These are phyloP conservation scores for Hydroisotoma schaefferi DNA, from an alignment of 2,888 invertebrate species.

Conservation along the genomic window DNA sequence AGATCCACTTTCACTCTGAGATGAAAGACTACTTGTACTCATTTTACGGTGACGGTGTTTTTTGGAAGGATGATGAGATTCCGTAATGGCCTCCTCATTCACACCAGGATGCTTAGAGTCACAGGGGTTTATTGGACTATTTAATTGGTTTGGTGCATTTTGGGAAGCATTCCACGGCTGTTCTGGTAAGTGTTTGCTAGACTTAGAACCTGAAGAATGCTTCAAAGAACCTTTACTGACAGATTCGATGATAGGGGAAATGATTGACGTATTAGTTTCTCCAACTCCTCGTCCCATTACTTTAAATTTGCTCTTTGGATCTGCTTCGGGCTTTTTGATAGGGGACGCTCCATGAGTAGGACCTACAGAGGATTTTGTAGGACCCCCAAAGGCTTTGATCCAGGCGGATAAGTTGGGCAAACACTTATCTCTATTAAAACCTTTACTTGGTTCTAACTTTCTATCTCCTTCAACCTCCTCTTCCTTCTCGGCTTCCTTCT, in stretches of 20 bases:
- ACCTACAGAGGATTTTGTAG: constrained; percentile 64
- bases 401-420: constrained; percentile 85
- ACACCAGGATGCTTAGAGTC: constrained; percentile 13
- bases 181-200: constrained; percentile 18
- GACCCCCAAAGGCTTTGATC: constrained; percentile 88
- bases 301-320: constrained; percentile 44
- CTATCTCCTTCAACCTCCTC: constrained; percentile 48
- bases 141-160: constrained; percentile 10
- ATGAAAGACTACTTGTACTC: constrained; percentile 68
- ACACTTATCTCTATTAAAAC: constrained; percentile 63
- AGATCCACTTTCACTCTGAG: constrained; percentile 54
- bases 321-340: constrained; percentile 52
- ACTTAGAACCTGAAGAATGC: not conserved
- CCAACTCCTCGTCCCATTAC: constrained; percentile 45
- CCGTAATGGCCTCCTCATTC: constrained; percentile 12
- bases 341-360: constrained; percentile 10
- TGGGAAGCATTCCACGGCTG: constrained; percentile 35
- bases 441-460: constrained; percentile 52
- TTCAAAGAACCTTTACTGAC: not conserved
- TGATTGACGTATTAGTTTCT: constrained; percentile 15
- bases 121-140: constrained; percentile 46
- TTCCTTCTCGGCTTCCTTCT: constrained; percentile 46
- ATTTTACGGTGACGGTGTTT: constrained; percentile 71
- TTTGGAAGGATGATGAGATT: constrained; percentile 51
- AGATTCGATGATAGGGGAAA: not conserved